Base-by-base conservation (phyloP, 2,797 vertebrate species). In the Ptychobarbus kaznakovi region DNA sequence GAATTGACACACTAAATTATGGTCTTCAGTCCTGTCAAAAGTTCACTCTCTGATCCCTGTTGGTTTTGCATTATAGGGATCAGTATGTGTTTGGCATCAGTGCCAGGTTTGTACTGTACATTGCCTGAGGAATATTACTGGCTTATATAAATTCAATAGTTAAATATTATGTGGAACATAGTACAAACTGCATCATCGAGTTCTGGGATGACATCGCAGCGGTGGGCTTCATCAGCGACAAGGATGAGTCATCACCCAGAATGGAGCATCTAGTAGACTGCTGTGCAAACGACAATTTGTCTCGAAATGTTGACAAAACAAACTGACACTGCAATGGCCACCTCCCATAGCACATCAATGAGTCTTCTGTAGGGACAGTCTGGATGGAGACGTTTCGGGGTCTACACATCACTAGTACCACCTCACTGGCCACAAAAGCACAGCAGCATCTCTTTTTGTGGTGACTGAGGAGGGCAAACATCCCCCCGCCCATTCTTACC, bases 1-100 rank as follows among this genome's bases (percentile, higher is more conserved):
- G 91, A 92, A 90, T 86, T 87, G 88, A 90, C 90, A 92, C 89
- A 87, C 69, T 74, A 84, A 84, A 85, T 68, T 72, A 85, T 46
- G 8, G 56, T 74, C 46, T 86, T 42, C 35, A 72, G 69, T 80
- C 51, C 49, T 76, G 56, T 82, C 73, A 73, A 51, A 79, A 42
- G 22, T 72, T 42, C 16, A 73, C 40, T 63, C 25, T 11, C 28
- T 65, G 56, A 79, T 80, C 77, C 49, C 25, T 72, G 58, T 25
- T 51, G 32, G 38, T 82, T 77, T 28, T 9, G 77, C 11, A 69
- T 75, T 49, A 77, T 18, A 69, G 35, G 51, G 16, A 87, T 25
- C 25, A 16, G 16, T 46, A 20, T 66, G 44, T 63, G 7, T 83
- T 83, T 32, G 78, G 42, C 68, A 66, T 80, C 46, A 40, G 63